Conservation (phyloP, 2,888 invertebrate genomes). For the Aelia acuminata region DNA sequence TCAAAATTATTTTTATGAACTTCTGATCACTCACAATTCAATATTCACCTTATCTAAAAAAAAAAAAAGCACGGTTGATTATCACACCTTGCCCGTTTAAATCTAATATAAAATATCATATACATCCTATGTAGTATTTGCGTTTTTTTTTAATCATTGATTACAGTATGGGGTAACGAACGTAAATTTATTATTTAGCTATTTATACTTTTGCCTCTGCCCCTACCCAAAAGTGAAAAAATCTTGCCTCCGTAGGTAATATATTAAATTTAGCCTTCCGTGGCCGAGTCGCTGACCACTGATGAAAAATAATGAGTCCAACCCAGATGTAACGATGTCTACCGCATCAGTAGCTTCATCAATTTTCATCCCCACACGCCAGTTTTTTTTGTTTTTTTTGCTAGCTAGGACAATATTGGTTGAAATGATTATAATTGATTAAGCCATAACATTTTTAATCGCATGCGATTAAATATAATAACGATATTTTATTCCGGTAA, state of each 20-base stretch:
- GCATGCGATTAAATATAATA: too few relatives aligned
- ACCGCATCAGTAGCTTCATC: constrained; percentile 22
- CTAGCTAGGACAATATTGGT: background rate
- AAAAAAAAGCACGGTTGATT: too few relatives aligned
- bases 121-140: too few relatives aligned
- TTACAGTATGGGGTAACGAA: background rate
- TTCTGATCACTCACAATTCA: too few relatives aligned
- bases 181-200: too few relatives aligned
- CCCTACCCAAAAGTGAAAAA: background rate
- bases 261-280: constrained; percentile 5
- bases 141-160: background rate
- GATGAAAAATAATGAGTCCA: constrained; percentile 40
- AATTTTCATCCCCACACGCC: constrained; percentile 22
- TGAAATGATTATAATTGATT: background rate
- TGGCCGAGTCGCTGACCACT: background rate
- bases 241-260: background rate
- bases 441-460: background rate
- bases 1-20: too few relatives aligned
- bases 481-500: too few relatives aligned
- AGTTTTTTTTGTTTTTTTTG: constrained; percentile 21
- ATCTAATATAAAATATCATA: too few relatives aligned
- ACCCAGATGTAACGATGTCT: background rate
- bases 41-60: too few relatives aligned
- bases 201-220: background rate
- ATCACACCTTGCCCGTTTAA: too few relatives aligned